A percentile compares a stretch with the other conserved stretches of the same genome.
These are phyloP conservation scores for Puffinus mauretanicus DNA, from an alignment of 2,113 vertebrate genomes.

Conservation along the genomic window DNA sequence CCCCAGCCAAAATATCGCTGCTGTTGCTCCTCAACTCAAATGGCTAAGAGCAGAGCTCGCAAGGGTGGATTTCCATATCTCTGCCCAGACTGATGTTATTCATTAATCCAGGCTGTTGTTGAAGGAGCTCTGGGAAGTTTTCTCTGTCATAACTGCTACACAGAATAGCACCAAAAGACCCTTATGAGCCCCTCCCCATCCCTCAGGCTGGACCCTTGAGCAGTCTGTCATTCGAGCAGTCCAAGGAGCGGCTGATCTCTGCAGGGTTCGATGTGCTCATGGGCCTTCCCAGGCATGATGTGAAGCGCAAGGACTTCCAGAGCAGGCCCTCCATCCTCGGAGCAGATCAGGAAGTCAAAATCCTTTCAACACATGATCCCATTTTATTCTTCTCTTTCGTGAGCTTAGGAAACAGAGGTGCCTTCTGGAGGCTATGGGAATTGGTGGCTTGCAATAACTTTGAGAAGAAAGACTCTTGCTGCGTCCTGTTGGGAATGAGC, in stretches of 20 bases:
- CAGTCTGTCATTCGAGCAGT: background rate
- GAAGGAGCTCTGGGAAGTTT: background rate
- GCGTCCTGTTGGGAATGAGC: background rate
- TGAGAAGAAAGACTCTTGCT: background rate
- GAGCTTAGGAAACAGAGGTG: background rate
- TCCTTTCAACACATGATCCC: background rate
- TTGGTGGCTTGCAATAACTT: background rate
- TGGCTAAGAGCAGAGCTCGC: background rate
- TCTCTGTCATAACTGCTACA: background rate
- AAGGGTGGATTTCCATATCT: background rate
- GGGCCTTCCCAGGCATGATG: background rate
- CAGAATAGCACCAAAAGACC: accelerated
- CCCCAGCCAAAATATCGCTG: accelerated
- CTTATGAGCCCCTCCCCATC: background rate
- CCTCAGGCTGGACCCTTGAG: background rate
- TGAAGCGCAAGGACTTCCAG: background rate
- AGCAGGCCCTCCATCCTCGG: background rate
- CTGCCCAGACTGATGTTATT: background rate
- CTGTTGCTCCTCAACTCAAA: background rate
- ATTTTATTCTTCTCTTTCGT: background rate
- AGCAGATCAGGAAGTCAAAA: background rate
- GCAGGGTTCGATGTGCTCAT: accelerated
- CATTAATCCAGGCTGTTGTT: background rate
- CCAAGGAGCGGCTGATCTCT: background rate
- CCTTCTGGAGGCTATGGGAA: background rate